These are phyloP conservation scores for Camponotus fellah DNA, from an alignment of 2,888 invertebrate species.

Conservation along the genomic window DNA sequence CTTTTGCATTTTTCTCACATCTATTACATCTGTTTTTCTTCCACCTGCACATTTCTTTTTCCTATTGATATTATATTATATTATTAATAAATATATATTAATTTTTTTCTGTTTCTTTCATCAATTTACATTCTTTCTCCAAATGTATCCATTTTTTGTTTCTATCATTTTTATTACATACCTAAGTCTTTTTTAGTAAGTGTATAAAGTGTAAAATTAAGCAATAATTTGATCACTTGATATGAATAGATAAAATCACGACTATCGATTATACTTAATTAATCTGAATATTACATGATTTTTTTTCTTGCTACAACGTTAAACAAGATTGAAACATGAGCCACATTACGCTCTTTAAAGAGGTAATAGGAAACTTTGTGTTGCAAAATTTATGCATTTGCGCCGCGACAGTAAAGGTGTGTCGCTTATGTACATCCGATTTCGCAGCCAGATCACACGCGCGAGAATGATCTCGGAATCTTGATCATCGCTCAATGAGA, in stretches of 20 bases:
- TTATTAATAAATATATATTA: neutral
- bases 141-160: neutral
- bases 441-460: constrained; percentile 69
- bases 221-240: neutral
- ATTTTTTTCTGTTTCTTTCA: no score
- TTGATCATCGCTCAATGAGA: constrained; percentile 65
- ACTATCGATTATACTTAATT: neutral
- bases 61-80: neutral
- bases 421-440: constrained; percentile 34
- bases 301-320: neutral
- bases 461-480: constrained; percentile 73
- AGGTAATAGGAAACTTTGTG: neutral
- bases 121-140: no score
- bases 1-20: neutral
- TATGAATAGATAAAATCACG: neutral
- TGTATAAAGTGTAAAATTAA: neutral
- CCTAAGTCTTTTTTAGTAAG: neutral
- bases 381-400: neutral
- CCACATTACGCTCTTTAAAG: neutral
- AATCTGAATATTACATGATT: neutral
- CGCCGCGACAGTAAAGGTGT: constrained; percentile 16
- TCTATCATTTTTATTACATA: neutral
- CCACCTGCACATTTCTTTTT: neutral
- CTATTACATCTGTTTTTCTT: neutral
- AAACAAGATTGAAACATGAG: neutral